Evolutionary conservation across 1,140 invertebrate species (phyloP), one percentile per base, ranked within the genome.

Genomic region (Saccostrea cuccullata): DNA sequence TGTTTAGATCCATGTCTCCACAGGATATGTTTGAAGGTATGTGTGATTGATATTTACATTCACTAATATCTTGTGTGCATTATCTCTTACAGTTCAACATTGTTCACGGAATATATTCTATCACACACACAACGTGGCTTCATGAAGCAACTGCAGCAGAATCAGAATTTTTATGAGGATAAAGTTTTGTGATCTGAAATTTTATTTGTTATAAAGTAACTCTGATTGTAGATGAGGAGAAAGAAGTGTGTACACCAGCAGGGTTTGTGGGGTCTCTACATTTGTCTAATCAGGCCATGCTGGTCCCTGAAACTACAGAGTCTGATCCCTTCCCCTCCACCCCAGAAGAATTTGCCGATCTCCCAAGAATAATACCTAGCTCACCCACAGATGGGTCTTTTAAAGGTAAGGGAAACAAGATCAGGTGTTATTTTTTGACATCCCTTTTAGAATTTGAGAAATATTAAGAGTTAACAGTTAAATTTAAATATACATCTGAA

Each of bases 281-380:
- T 40, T 83, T 93, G 13, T 93, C 91, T 55, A 85, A 83, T 55
- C 85, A 92, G 30, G 82, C 90, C 2, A 90, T 92, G 82, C 55
- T 91, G 17, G 92, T 91, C 2, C 89, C 88, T 23, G 92, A 92
- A 82, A 92, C 91, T 8, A 64, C 90, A 11, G 92, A 93, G 55
- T 88, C 91, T 60, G 89, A 91, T 11, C 70, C 70, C 23, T 13
- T 77, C 13, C 70, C 70, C 26, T 77, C 70, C 70, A 77, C 70
- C 55, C 91, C 89, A 55, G 91, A 89, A 56, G 91, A 87, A 58
- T 91, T 89, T 87, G 87, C 84, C 0, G 84, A 55, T 82, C 73
- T 88, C 23, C 91, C 90, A 8, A 64, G 86, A 47, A 90, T 93
- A 64, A 91, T 93, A 60, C 92, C 92, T 15, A 89, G 73, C 77